These are phyloP conservation scores for Anguilla megastoma DNA, from an alignment of 2,797 vertebrate species.

Conservation along the genomic window DNA sequence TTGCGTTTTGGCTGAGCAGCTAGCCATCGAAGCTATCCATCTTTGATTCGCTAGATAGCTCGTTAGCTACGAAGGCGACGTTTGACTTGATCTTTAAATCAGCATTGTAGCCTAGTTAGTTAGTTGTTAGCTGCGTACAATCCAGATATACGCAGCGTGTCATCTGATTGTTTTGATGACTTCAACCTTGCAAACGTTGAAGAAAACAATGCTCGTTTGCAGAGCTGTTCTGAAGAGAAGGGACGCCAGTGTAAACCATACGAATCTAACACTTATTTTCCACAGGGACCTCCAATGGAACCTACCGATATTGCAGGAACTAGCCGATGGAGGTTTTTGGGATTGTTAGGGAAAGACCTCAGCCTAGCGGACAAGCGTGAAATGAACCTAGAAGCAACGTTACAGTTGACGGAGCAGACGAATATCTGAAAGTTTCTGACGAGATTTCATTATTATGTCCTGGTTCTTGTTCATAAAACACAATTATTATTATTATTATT, in stretches of 20 bases:
- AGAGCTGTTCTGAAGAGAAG: not conserved
- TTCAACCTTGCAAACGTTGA: constrained; percentile 33
- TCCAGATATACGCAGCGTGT: not conserved
- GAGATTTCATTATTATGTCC: not conserved
- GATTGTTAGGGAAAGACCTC: constrained; percentile 6
- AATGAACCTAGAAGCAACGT: not conserved
- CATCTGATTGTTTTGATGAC: constrained; percentile 39
- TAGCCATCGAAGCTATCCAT: constrained; percentile 44
- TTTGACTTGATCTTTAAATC: not conserved
- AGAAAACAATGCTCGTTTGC: not conserved
- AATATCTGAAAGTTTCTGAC: not conserved
- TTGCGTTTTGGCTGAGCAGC: constrained; percentile 20
- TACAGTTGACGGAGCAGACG: not conserved
- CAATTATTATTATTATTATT: no score
- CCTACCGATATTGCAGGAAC: constrained; percentile 15
- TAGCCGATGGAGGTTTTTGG: not conserved
- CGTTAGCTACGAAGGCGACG: constrained; percentile 4
- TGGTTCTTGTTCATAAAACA: not conserved
- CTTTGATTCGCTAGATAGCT: constrained; percentile 40
- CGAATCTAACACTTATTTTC: constrained; percentile 28
- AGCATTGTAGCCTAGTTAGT: not conserved
- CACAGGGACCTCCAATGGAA: constrained; percentile 63
- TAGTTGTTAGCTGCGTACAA: not conserved
- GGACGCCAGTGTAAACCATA: not conserved
- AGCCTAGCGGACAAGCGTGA: constrained; percentile 3